A percentile compares a stretch with the other conserved stretches of the same genome.
These are phyloP conservation scores for Acanthurus leucopareius DNA, from an alignment of 2,797 vertebrate species.

Conservation along the genomic window DNA sequence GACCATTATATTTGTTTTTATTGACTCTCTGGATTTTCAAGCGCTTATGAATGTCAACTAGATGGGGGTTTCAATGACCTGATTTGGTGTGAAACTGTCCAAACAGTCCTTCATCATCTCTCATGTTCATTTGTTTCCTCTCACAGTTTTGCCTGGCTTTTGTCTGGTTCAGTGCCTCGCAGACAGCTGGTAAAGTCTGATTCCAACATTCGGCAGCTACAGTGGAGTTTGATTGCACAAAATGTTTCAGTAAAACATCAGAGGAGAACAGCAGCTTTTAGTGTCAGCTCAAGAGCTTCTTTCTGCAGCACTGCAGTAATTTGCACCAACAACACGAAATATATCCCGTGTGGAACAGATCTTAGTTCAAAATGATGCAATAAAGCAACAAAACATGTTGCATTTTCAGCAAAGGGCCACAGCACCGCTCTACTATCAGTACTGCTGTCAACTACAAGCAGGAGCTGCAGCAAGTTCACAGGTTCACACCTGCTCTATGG, in stretches of 20 bases:
- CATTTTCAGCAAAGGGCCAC: constrained; percentile 17
- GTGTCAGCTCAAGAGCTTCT: constrained; percentile 10
- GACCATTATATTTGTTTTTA: too few species aligned
- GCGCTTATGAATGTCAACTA: too few species aligned
- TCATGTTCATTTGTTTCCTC: too few species aligned
- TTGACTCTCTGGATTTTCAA: too few species aligned
- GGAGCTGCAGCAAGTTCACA: constrained; percentile 44
- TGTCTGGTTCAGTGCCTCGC: too few species aligned
- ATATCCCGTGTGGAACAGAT: constrained; percentile 17
- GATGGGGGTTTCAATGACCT: too few species aligned
- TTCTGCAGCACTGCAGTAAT: constrained; percentile 18
- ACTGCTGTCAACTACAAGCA: constrained; percentile 25
- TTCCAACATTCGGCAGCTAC: constrained; percentile 12
- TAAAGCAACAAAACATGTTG: constrained; percentile 37
- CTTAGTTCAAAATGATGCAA: constrained; percentile 13
- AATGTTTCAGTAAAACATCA: constrained; percentile 24
- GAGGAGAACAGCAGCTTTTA: constrained; percentile 35
- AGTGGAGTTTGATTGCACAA: constrained; percentile 8
- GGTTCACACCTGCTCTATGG: constrained; percentile 39
- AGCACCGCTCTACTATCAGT: constrained; percentile 22
- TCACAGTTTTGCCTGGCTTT: too few species aligned
- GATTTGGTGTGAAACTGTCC: too few species aligned
- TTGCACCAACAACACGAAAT: constrained; percentile 15
- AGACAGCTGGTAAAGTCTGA: constrained; percentile 11
- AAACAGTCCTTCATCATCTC: too few species aligned